Evolutionary conservation across 1,140 invertebrate genomes (phyloP), one percentile per base, ranked within the genome.

Genomic region (Pogonomyrmex californicus): DNA sequence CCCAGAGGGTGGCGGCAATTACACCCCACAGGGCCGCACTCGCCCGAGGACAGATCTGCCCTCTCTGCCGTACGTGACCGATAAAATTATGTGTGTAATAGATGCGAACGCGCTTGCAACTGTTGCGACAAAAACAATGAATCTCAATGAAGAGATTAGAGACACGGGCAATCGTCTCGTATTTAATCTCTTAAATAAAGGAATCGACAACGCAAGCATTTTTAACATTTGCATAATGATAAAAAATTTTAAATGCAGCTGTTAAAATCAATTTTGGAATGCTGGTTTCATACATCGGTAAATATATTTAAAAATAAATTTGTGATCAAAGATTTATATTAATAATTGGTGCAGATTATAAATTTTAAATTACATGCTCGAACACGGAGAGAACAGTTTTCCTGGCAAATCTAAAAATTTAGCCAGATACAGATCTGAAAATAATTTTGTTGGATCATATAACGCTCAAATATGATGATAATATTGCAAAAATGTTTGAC

Each of bases 81-180:
- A 73, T n/a, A 17, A 83, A 83, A 83, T 83, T 83, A 83, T 83
- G 68, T 62, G 54, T 75, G 68, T 75, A 83, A 83, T 83, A 83
- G 17, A 83, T 38, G 44, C n/a, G 30, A 14, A 58, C 66, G 33
- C 68, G 54, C 23, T 56, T 49, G 51, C 68, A 62, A 83, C 66
- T 83, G 12, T 38, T 7, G 66, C 10, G 54, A 33, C 30, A 83
- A 83, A 81, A 83, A 83, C 79, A 41, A 75, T 49, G 68, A 62
- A 62, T 58, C n/a, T 17, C 77, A 38, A 81, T 70, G 49, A 58
- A 81, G 66, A 65, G 54, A 73, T 62, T 63, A 73, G n/a, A n/a
- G 23, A 23, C 49, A 58, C 12, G 68, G 41, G 41, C 38, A 75
- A 75, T 83, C 62, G 47, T 79, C 62, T 56, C 79, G 44, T 60